phyloP scores from a whole-genome alignment of 2,113 vertebrate genomes.

The Notarius lentiginosus region DNA sequence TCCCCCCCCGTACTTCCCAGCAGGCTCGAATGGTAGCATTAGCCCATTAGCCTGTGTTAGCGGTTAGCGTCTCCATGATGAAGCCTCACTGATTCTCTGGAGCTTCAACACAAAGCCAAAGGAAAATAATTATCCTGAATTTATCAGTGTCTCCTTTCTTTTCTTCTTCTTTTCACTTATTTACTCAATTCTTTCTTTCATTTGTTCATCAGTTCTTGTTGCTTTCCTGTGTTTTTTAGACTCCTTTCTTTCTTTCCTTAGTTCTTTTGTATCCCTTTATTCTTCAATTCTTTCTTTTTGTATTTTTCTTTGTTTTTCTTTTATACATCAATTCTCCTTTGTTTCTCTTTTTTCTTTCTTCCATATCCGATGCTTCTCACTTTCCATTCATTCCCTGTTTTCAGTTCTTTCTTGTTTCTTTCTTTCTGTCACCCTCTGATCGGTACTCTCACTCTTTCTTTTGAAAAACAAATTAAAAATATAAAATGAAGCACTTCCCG shows the following conservation, averaged over 20 bases:
- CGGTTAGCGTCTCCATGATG: neutral
- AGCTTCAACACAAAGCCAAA: neutral
- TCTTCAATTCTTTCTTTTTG: neutral
- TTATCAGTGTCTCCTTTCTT: neutral
- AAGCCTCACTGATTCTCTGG: neutral
- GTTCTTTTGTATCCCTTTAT: neutral
- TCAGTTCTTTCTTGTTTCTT: neutral
- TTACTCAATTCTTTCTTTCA: neutral
- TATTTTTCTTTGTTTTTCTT: neutral
- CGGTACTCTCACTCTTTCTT: neutral
- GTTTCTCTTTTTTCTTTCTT: neutral
- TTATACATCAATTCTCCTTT: neutral
- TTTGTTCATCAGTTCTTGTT: neutral
- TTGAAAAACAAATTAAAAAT: too few relatives aligned
- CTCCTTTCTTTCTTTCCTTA: too few relatives aligned
- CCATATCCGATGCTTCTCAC: neutral
- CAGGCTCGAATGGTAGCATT: constrained; percentile 1
- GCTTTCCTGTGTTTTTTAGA: too few relatives aligned
- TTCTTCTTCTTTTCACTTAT: too few relatives aligned
- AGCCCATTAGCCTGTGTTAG: neutral
- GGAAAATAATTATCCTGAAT: neutral
- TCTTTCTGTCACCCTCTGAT: neutral
- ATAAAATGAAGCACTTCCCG: neutral
- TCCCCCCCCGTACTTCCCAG: neutral
- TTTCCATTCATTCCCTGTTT: neutral